Evolutionary conservation across 2,888 invertebrate genomes (phyloP).

Genomic region (Mamestra brassicae): DNA sequence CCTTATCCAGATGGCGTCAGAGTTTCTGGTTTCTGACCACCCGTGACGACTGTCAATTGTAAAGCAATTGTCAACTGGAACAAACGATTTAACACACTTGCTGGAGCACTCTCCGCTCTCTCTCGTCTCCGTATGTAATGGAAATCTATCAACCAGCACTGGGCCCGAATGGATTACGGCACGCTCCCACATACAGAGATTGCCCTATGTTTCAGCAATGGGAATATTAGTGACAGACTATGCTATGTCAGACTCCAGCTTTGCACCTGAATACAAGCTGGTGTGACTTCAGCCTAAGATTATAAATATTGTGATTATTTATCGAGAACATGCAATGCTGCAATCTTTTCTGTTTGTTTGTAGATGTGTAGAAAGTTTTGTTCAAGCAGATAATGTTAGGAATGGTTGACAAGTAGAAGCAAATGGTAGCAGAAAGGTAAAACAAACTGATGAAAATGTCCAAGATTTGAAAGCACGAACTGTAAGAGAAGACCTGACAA

Average conservation of each 20-base stretch:
- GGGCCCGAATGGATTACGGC: neutral
- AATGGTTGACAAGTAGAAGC: slow-evolving; percentile 5
- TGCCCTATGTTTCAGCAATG: neutral
- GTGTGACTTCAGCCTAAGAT: slow-evolving; percentile 48
- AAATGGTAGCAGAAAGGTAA: neutral
- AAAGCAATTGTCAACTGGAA: neutral
- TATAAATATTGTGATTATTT: slow-evolving; percentile 75
- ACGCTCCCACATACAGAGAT: neutral
- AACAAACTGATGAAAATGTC: too few relatives aligned
- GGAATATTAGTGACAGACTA: neutral
- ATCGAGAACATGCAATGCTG: slow-evolving; percentile 70
- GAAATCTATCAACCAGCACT: neutral
- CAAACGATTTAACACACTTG: neutral
- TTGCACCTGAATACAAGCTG: neutral
- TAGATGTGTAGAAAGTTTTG: slow-evolving; percentile 41
- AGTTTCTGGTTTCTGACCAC: neutral
- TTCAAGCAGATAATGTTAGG: neutral
- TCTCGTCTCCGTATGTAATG: neutral
- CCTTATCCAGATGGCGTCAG: neutral
- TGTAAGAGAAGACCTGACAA: too few relatives aligned
- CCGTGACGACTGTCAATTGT: neutral
- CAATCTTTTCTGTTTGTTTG: slow-evolving; percentile 46
- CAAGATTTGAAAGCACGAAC: neutral
- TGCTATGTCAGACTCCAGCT: neutral
- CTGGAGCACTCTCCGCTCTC: neutral